Percentiles rank a stretch among this genome's conserved stretches.
These are phyloP conservation scores for Oostethus manadensis DNA, from an alignment of 2,113 vertebrate genomes.

Conservation along the genomic window DNA sequence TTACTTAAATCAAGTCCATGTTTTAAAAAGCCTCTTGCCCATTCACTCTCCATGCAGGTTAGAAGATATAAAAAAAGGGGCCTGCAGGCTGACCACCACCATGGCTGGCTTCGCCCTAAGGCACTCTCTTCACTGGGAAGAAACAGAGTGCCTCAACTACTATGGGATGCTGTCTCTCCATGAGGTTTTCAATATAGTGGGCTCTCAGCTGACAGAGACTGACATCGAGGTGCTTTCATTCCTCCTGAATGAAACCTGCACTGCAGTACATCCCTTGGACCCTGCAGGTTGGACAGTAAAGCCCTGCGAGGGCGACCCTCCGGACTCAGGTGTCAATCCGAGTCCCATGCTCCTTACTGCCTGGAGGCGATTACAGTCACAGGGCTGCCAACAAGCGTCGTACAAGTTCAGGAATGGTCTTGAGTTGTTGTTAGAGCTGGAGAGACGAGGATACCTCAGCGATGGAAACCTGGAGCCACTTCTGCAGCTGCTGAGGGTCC, in stretches of 20 bases:
- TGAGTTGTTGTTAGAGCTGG: slow-evolving; percentile 80
- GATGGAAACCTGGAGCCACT: slow-evolving; percentile 80
- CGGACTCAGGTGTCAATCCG: slow-evolving; percentile 23
- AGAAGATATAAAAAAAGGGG: slow-evolving; percentile 8
- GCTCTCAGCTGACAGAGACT: slow-evolving; percentile 80
- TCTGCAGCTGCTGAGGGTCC: slow-evolving; percentile 79
- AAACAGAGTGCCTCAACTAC: slow-evolving; percentile 82
- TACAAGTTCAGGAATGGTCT: slow-evolving; percentile 73
- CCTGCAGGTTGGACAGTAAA: slow-evolving; percentile 68
- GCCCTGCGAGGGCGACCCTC: slow-evolving; percentile 36
- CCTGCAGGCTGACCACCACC: slow-evolving; percentile 11
- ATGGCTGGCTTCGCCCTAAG: slow-evolving; percentile 60
- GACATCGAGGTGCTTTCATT: slow-evolving; percentile 83
- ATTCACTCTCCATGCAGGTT: slow-evolving; percentile 19
- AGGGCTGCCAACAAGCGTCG: slow-evolving; percentile 16
- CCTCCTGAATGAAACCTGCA: slow-evolving; percentile 78
- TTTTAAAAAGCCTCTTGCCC: too few relatives aligned
- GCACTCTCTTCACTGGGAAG: slow-evolving; percentile 76
- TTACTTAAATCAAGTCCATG: too few relatives aligned
- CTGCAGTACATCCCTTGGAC: slow-evolving; percentile 69
- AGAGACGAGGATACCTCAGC: slow-evolving; percentile 76
- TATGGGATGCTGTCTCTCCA: slow-evolving; percentile 86
- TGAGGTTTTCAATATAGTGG: slow-evolving; percentile 82
- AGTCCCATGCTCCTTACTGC: slow-evolving; percentile 60
- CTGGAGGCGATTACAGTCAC: slow-evolving; percentile 59